phyloP scores from a whole-genome alignment of 2,888 invertebrate genomes.

The Plusia festucae region DNA sequence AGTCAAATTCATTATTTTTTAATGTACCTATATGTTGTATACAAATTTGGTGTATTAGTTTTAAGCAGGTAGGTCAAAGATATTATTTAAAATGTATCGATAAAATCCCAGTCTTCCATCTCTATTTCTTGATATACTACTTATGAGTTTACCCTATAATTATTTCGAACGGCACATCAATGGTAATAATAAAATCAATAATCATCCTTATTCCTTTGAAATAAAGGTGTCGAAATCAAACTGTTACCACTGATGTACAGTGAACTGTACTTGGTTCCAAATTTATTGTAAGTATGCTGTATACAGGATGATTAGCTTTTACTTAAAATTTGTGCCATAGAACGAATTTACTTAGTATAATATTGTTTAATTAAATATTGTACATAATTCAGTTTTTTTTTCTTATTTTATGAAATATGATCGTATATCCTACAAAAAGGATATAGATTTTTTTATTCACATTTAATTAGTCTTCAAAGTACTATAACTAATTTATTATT shows the following conservation, averaged over 20 bases:
- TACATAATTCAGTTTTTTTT: neutral
- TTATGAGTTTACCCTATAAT: neutral
- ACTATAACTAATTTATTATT: no score
- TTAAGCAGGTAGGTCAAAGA: no score
- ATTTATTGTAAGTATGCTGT: conserved; percentile 8
- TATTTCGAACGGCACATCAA: neutral
- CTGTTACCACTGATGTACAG: neutral
- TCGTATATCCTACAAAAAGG: no score
- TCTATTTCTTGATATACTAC: neutral
- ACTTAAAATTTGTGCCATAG: conserved; percentile 39
- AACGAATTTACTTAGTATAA: conserved; percentile 31
- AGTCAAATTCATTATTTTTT: neutral
- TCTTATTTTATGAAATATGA: neutral
- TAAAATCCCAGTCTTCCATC: neutral
- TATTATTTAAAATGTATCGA: no score
- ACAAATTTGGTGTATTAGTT: no score
- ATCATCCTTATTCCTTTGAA: neutral
- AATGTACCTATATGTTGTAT: neutral
- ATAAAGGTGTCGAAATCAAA: neutral
- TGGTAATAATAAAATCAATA: neutral
- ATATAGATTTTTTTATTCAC: no score
- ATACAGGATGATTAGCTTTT: neutral
- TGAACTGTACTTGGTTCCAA: neutral
- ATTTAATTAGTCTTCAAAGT: no score
- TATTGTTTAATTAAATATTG: conserved; percentile 31